Base-by-base conservation (phyloP, 2,113 vertebrate genomes). In the Megaceryle maxima region DNA sequence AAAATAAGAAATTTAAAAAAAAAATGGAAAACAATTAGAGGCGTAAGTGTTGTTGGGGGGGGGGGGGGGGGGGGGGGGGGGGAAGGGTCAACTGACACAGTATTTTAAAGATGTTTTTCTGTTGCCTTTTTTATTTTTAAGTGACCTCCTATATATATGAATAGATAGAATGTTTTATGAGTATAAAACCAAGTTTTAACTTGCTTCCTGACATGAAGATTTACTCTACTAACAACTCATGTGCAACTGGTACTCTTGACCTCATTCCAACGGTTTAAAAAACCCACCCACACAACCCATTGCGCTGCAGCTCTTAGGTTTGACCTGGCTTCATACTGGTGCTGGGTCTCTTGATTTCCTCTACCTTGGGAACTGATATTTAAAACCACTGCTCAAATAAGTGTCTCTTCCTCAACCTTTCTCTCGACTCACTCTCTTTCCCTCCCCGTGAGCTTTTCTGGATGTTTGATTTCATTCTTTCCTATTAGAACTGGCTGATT, bases 241-340 rank as follows among this genome's bases (percentile, higher is more conserved):
- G 95, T 97, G 97, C 97, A 97, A 96, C 96, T 98, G 97, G 97
- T 97, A 96, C 93, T 97, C 95, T 97, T 98, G 97, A 98, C 96
- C 96, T 97, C 96, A 97, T 98, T 98, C 96, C 97, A 80, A 88
- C 7, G 60, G 37, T 95, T 94, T 96, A 74, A 92, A 96, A 94
- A 96, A 95, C 92, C 92, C 86, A 93, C 67, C 70, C 94, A 94
- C 96, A 91, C 74, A 96, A 96, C 94, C 89, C 95, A 96, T 94
- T 95, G 89, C 44, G 90, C 83, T 80, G 95, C 94, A 94, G 94
- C 94, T 93, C 55, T 94, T 94, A 93, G 94, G 97, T 97, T 97
- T 97, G 96, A 96, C 95, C 97, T 96, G 94, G 96, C 96, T 91
- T 96, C 89, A 13, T 29, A 77, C 72, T 90, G 87, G 72, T 86